Evolutionary conservation across 1,140 invertebrate genomes (phyloP).

Genomic region (Holotrichia oblita): DNA sequence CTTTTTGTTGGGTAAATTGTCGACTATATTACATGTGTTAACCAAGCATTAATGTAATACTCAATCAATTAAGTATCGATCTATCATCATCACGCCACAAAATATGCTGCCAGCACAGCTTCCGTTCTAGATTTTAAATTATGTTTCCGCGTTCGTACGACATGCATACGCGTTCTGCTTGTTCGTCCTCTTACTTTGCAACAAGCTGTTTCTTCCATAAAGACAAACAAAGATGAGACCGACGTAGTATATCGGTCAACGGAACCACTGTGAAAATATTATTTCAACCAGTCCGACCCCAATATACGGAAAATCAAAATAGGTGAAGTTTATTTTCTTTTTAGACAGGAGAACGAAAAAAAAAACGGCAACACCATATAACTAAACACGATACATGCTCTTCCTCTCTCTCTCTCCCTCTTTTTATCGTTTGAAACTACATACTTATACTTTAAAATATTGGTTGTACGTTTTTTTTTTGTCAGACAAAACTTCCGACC

Average conservation of each 20-base stretch:
- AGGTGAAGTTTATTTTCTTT: constrained; percentile 48
- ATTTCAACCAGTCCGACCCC: constrained; percentile 44
- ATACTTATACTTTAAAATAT: not conserved
- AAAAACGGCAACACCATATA: constrained; percentile 32
- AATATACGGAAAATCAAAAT: constrained; percentile 46
- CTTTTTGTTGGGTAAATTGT: no score
- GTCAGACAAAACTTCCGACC: constrained; percentile 39
- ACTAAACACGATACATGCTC: not conserved
- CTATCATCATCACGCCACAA: not conserved
- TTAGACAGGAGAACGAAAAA: not conserved
- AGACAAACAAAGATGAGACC: constrained; percentile 27
- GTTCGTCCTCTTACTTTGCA: constrained; percentile 28
- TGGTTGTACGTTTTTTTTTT: not conserved
- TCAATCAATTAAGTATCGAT: not conserved
- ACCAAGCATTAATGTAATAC: no score
- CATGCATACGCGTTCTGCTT: not conserved
- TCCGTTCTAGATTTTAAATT: constrained; percentile 46
- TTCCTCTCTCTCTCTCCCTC: not conserved
- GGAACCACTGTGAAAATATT: constrained; percentile 54
- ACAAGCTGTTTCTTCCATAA: constrained; percentile 43
- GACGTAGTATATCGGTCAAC: constrained; percentile 53
- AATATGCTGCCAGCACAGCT: constrained; percentile 27
- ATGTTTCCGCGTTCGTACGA: constrained; percentile 9
- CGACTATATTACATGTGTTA: no score
- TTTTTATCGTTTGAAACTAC: not conserved